Base-by-base conservation (phyloP, 2,797 vertebrate genomes). In the Epinephelus coioides region DNA sequence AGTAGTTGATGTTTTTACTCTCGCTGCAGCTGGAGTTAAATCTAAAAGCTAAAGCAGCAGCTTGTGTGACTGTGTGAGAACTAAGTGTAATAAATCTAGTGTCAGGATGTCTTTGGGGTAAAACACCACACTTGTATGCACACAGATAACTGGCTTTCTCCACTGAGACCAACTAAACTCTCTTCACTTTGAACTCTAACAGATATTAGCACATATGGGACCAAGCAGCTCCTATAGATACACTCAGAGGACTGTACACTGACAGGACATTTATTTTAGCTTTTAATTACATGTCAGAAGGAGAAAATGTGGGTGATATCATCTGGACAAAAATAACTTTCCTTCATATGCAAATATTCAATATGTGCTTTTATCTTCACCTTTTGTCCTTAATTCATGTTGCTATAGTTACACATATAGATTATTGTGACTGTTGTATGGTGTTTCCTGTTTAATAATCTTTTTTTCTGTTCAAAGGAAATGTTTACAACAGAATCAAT, bases 81-180 rank as follows among this genome's bases (percentile, higher is more conserved):
- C 30, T 27, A 11, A 17, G 17, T 54, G 57, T 54, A 65, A 70
- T 86, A 73, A 53, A 79, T 82, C 60, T 79, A 38, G 44, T 69
- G 72, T 65, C 71, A 69, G 34, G 75, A 60, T 34, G 67, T 66
- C 59, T 55, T 38, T 55, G 21, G 18, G 12, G 47, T 19, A 34
- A 66, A 64, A 60, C 38, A 51, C 5, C 61, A 63, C 67, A 79
- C 60, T 76, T 76, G 50, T 63, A 63, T 68, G 64, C 76, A 46
- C 19, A 34, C 38, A 64, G 50, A 86, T 71, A 74, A 80, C 73
- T 46, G 56, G 14, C 19, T 86, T 73, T 55, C 21, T 81, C 71
- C 64, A 62, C 49, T 51, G 78, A 73, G 69, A 81, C 71, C 74
- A 47, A 23, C 56, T 44, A 53, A 19, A 53, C 25, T 17, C 8